Evolutionary conservation across 1,140 invertebrate species (phyloP), one percentile per base, ranked within the genome.

Genomic region (Nymphalis io): DNA sequence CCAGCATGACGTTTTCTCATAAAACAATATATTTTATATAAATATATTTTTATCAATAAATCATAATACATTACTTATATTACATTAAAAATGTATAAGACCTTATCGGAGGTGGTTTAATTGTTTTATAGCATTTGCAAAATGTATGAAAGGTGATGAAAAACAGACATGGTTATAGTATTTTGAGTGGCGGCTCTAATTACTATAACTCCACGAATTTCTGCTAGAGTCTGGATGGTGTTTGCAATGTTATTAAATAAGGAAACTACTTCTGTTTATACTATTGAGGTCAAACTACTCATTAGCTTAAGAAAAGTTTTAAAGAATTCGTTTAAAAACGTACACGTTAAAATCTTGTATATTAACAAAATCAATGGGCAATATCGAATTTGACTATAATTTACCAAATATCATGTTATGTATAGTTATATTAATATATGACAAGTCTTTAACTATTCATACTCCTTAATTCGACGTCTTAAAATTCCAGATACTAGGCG

Each of bases 401-500:
- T 58, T 58, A 13, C n/a, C 58, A n/a, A n/a, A n/a, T n/a, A n/a
- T n/a, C 58, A 55, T 6, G 1, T 23, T 33, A 13, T 15, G 13
- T 61, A 21, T 27, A 20, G 16, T 53, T 6, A 21, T 13, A n/a
- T 5, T 3, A 53, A n/a, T 53, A 12, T 53, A 53, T 1, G 10
- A 12, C 20, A 21, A 10, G 8, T 53, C 8, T 53, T 2, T 53
- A 20, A 11, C 1, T 6, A 11, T 53, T 55, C 23, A 27, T 27
- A 51, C 27, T 33, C 3, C 27, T 33, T 33, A 33, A 33, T 44
- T 44, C 3, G 55, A 13, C 40, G 39, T 57, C 11, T 75, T 27
- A 46, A 21, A 23, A 48, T 62, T 74, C 44, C 88, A 93, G 92
- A 92, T 77, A 84, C 79, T 5, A 82, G 87, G 72, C 79, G 92